Base-by-base conservation (phyloP, 1,140 invertebrate species). In the Hesperophylax magnus region DNA sequence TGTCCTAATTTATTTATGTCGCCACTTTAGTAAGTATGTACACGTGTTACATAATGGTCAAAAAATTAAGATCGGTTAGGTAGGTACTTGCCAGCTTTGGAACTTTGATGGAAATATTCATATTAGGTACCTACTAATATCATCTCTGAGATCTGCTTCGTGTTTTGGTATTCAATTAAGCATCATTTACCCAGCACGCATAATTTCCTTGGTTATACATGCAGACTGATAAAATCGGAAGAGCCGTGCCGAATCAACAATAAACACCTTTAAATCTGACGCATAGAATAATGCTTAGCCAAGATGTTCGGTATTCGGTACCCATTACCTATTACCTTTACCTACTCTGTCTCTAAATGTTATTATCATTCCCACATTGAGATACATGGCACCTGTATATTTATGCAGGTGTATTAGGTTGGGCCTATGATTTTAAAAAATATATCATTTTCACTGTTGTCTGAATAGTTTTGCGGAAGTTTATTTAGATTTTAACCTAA, bases 161-260 rank as follows among this genome's bases (percentile, higher is more conserved):
- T 72, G 24, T 53, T 72, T 11, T 15, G 34, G 47, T 53, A 72
- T 72, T 72, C 69, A 72, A 72, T 72, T 53, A 72, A 24, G 69
- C 20, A 18, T 22, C 47, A 54, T 72, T 72, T 72, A 72, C 47
- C n/a, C 69, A 72, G 69, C 69, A 53, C 39, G 69, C 39, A 24
- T 53, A 72, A 72, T 54, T 54, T 24, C 69, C 18, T 22, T 8
- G 53, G 20, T 72, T 22, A 72, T 72, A 22, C 54, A 72, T 72
- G 69, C 47, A 72, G 53, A 72, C 69, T 72, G 69, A 72, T 72
- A 54, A 72, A 52, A 72, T 72, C 69, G 53, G 20, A 72, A 72
- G 47, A 72, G 47, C 69, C 69, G 47, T 47, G 69, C 39, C 69
- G 69, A 54, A 72, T 72, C 47, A 72, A 72, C 69, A 72, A 72